Evolutionary conservation across 2,888 invertebrate genomes (phyloP), one percentile per base, ranked within the genome.

Genomic region (Acronicta leporina): DNA sequence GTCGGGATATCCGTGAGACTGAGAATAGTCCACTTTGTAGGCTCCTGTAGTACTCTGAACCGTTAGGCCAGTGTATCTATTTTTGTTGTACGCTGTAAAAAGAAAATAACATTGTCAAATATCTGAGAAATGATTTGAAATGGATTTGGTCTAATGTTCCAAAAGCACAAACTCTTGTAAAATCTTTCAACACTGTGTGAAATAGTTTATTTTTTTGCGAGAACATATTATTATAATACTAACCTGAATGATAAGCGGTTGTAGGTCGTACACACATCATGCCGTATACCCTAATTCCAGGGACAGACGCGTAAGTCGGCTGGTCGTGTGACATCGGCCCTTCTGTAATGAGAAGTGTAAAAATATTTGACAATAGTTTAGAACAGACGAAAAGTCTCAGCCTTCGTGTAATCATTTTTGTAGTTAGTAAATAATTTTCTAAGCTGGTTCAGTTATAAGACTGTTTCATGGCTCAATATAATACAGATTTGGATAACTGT

Each of bases 311-410:
- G 85, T 98, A 98, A 0, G 98, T 97, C 13, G 98, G 98, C 86
- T 98, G 98, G 87, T 98, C 98, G 87, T 98, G 98, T 10, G 97
- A 97, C 96, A 98, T 97, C 53, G 98, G 98, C 13, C 98, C 98
- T 94, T 98, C 98, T 98, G 95, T 48, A 84, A 44, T 60, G 38
- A 38, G n/a, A 38, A n/a, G 38, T 38, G 11, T 38, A 38, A 38
- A n/a, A 6, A 38, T 38, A 6, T 38, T n/a, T 13, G n/a, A 38
- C 6, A n/a, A 38, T 0, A n/a, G 0, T 38, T 38, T 1, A n/a
- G 11, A 3, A n/a, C 3, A 38, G n/a, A 38, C n/a, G n/a, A 38
- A 1, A 38, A 2, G 30, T 2, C 30, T 35, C 35, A 33, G 4
- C 20, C 2, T 20, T 5, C 7, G 27, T 27, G 27, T 5, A 5